phyloP scores from a whole-genome alignment of 1,140 invertebrate genomes.

The Lepidotrigona ventralis region DNA sequence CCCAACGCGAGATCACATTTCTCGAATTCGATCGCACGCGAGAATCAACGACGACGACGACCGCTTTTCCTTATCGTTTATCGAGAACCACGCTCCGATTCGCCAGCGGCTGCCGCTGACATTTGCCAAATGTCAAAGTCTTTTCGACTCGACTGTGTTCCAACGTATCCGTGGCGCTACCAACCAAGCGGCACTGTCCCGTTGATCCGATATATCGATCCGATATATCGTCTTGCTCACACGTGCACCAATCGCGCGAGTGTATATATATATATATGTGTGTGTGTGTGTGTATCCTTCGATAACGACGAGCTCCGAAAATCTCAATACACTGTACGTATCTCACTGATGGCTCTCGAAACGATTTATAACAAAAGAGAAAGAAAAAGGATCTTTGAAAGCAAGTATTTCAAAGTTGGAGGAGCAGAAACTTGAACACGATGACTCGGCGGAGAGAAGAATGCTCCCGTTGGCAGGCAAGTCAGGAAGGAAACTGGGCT shows the following conservation, averaged over 20 bases:
- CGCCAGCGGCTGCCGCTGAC: slow-evolving; percentile 42
- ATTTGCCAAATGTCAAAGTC: slow-evolving; percentile 66
- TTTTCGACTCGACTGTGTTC: neutral
- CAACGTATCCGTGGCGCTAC: slow-evolving; percentile 39
- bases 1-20: slow-evolving; percentile 50
- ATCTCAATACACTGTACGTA: neutral
- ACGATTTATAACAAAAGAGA: too few relatives aligned
- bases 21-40: slow-evolving; percentile 5
- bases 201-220: slow-evolving; percentile 22
- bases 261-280: too few relatives aligned
- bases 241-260: neutral
- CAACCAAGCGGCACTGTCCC: slow-evolving; percentile 12
- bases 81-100: slow-evolving; percentile 41
- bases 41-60: neutral
- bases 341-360: neutral
- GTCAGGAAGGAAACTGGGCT: neutral
- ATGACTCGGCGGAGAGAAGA: neutral
- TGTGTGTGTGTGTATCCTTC: too few relatives aligned
- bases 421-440: neutral
- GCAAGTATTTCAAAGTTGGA: neutral
- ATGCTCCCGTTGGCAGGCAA: neutral
- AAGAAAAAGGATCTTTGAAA: neutral
- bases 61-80: slow-evolving; percentile 44
- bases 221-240: neutral
- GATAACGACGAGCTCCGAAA: neutral